Base-by-base conservation (phyloP, 2,797 vertebrate species). In the Yasuhikotakia modesta region DNA sequence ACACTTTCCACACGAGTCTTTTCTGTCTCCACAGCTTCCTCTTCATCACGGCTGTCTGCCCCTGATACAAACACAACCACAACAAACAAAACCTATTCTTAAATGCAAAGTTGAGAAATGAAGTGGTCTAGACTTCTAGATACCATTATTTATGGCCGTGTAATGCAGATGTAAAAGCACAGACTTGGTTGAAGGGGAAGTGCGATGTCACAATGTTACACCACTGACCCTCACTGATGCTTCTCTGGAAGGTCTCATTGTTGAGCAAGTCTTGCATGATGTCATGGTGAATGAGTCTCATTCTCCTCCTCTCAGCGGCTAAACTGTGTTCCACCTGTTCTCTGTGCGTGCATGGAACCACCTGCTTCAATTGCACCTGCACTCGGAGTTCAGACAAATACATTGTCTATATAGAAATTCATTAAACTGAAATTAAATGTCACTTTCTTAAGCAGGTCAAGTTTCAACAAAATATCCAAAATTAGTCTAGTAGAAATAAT, bases 1-100 rank as follows among this genome's bases (percentile, higher is more conserved):
- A 98, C 95, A 0, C 97, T 98, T 86, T 99, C 96, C 84, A 98
- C 97, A 0, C 87, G 89, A 0, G 96, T 99, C 84, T 85, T 93
- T 80, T 92, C 95, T 0, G 95, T 94, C 0, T 92, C 90, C 45
- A 97, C 91, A 0, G 87, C 89, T 3, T 5, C 69, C 0, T 68
- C 87, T 78, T 78, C 90, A 0, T 90, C 90, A 83, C 94, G 90
- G 1, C 65, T 78, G n/a, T 85, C 84, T 81, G 69, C n/a, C 72
- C 30, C 60, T 76, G 16, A 64, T 30, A 60, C 22, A 70, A 21
- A 74, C 57, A 64, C 70, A 61, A 57, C 64, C 19, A 19, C 65
- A 60, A 63, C n/a, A 60, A 0, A 5, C 64, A 30, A 68, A 69
- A 70, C 48, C 45, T 5, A 67, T 11, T 6, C 13, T 35, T 43